Evolutionary conservation across 2,888 invertebrate genomes (phyloP).

Genomic region (Stegana nigrithorax): DNA sequence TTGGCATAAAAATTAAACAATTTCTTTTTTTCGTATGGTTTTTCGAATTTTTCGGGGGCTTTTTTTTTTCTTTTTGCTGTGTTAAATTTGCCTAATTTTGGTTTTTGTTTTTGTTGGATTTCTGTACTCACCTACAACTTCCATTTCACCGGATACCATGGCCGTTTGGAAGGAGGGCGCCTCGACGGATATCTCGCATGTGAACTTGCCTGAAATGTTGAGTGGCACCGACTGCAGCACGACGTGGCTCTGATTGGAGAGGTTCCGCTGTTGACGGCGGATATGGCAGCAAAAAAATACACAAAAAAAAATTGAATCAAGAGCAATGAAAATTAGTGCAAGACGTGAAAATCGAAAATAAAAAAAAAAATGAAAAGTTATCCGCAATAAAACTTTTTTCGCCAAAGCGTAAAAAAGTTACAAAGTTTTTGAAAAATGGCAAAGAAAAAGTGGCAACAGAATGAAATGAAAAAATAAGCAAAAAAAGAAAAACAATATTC

Average conservation of each 20-base stretch:
- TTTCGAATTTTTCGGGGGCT: conserved; percentile 25
- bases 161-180: conserved; percentile 68
- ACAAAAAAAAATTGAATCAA: conserved; percentile 26
- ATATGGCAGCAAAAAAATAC: conserved; percentile 21
- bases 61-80: conserved; percentile 9
- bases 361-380: background rate
- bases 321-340: conserved; percentile 22
- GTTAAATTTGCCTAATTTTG: conserved; percentile 17
- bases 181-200: conserved; percentile 69
- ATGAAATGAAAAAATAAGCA: background rate
- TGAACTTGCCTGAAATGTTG: conserved; percentile 68
- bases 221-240: conserved; percentile 67
- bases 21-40: conserved; percentile 23
- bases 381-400: background rate
- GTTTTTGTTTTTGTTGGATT: conserved; percentile 20
- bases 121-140: conserved; percentile 67
- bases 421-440: conserved; percentile 8
- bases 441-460: background rate
- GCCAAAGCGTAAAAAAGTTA: conserved; percentile 5
- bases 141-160: conserved; percentile 69
- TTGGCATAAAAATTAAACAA: background rate
- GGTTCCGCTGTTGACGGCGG: conserved; percentile 57
- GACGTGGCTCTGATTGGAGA: conserved; percentile 69
- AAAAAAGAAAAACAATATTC: background rate
- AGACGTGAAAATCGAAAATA: conserved; percentile 5